Conservation (phyloP, 2,797 vertebrate species). For the Peromyscus nudipes region DNA sequence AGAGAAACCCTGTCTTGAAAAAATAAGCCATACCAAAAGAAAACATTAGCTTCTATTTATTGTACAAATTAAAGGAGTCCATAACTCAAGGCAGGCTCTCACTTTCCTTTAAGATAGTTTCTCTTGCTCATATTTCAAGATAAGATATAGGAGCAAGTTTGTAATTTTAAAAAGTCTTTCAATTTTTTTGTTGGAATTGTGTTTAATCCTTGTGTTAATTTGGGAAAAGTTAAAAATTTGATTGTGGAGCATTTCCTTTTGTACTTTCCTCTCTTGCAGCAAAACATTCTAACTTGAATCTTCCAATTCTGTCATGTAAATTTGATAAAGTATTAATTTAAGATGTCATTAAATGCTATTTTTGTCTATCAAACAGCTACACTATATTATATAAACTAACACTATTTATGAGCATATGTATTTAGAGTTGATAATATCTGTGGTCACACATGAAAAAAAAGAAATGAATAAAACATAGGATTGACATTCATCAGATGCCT, state of each 20-base stretch:
- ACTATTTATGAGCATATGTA: neutral
- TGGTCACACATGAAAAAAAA: neutral
- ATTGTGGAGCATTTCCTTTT: neutral
- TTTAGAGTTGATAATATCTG: neutral
- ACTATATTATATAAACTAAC: neutral
- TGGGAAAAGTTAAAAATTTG: neutral
- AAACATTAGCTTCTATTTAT: neutral
- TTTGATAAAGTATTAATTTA: neutral
- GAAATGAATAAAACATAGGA: neutral
- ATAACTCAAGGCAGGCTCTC: neutral
- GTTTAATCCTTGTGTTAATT: neutral
- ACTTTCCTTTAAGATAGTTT: neutral
- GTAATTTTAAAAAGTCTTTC: neutral
- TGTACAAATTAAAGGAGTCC: neutral
- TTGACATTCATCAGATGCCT: neutral
- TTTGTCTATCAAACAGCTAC: neutral
- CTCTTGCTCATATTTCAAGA: neutral
- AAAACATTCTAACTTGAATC: neutral
- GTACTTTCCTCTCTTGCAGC: neutral
- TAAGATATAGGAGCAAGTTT: neutral
- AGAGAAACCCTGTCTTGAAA: neutral
- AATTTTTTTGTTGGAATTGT: neutral
- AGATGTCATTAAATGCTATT: neutral
- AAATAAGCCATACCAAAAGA: neutral
- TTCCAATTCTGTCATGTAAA: neutral